Percentiles rank a stretch among this genome's conserved stretches.
Conservation (phyloP, 2,888 invertebrate genomes). For the Chelonus formosanus region DNA sequence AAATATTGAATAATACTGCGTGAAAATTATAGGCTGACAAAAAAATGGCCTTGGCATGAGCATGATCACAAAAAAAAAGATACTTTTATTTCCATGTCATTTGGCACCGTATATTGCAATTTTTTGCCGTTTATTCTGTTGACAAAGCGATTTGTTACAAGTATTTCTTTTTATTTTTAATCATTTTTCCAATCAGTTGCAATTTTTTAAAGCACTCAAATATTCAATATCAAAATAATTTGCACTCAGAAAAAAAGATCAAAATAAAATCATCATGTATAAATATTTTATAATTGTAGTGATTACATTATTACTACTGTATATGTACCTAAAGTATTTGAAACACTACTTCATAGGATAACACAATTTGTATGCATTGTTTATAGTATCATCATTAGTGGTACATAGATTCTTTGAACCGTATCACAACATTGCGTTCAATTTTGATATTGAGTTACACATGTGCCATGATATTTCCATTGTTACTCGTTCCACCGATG, state of each 20-base stretch:
- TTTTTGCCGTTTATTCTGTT: slow-evolving; percentile 45
- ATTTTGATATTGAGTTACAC: neutral
- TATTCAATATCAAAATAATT: no score
- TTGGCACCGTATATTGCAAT: slow-evolving; percentile 40
- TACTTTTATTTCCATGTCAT: slow-evolving; percentile 30
- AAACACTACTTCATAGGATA: slow-evolving; percentile 13
- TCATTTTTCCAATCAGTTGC: slow-evolving; percentile 6
- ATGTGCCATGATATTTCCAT: neutral
- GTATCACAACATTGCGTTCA: slow-evolving; percentile 16
- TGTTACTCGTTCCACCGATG: no score
- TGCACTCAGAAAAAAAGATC: no score
- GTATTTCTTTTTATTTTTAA: neutral
- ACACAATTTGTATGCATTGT: slow-evolving; percentile 18
- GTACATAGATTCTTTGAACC: slow-evolving; percentile 25
- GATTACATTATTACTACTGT: no score
- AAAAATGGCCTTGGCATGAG: slow-evolving; percentile 45
- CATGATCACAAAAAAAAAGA: slow-evolving; percentile 41
- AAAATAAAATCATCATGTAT: no score
- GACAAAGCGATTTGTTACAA: neutral
- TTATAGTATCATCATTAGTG: slow-evolving; percentile 16
- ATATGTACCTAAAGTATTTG: slow-evolving; percentile 8
- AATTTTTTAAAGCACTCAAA: slow-evolving; percentile 3
- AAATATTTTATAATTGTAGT: no score
- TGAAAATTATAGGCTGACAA: slow-evolving; percentile 45
- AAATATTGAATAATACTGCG: slow-evolving; percentile 39